Conservation (phyloP, 2,113 vertebrate species). For the Centropristis striata region DNA sequence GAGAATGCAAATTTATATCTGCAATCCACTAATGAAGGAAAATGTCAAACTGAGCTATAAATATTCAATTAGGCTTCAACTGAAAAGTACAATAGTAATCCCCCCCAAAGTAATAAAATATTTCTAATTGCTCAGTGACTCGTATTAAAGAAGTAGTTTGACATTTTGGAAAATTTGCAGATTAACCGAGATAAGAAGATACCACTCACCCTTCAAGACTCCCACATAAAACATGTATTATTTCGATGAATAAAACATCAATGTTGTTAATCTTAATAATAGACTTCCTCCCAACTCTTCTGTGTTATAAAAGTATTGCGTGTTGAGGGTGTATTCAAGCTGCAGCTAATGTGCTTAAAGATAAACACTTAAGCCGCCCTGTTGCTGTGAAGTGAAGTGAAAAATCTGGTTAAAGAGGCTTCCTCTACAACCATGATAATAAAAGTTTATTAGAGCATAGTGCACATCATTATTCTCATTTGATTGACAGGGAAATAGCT, state of each 20-base stretch:
- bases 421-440: constrained; percentile 45
- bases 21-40: background rate
- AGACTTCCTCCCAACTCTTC: background rate
- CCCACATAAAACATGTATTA: background rate
- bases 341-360: background rate
- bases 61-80: background rate
- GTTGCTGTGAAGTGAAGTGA: background rate
- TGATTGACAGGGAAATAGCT: constrained; percentile 37
- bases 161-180: too few species aligned
- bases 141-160: background rate
- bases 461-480: constrained; percentile 48
- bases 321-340: background rate
- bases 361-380: background rate
- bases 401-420: background rate
- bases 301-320: background rate
- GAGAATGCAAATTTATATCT: background rate
- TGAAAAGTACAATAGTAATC: background rate
- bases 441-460: constrained; percentile 71
- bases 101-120: background rate
- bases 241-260: background rate
- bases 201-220: background rate
- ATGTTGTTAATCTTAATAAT: background rate
- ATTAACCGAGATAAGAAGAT: background rate
- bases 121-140: background rate
- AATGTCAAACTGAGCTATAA: background rate